These are phyloP conservation scores for Pseudomyrmex pallidus DNA, from an alignment of 1,140 invertebrate species.

Conservation along the genomic window DNA sequence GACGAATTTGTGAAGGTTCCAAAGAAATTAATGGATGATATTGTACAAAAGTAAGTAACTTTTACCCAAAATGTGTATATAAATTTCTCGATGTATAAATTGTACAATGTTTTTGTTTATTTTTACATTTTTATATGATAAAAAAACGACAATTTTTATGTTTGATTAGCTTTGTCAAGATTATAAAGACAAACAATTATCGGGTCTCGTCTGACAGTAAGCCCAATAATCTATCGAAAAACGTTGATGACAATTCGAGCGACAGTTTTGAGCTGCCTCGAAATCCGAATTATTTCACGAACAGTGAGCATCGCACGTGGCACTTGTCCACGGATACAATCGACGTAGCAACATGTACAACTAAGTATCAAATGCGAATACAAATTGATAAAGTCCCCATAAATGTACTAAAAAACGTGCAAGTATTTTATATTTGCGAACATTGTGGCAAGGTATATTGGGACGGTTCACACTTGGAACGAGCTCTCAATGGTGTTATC, in stretches of 20 bases:
- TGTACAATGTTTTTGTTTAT: neutral
- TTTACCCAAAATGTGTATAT: neutral
- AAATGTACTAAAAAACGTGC: slow-evolving; percentile 83
- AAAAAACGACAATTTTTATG: slow-evolving; percentile 3
- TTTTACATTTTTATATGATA: slow-evolving; percentile 1
- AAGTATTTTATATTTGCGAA: slow-evolving; percentile 87
- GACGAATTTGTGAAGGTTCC: slow-evolving; percentile 86
- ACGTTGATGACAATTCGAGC: neutral
- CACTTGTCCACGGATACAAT: slow-evolving; percentile 76
- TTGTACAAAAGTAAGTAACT: slow-evolving; percentile 74
- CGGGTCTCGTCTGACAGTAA: slow-evolving; percentile 6
- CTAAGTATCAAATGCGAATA: slow-evolving; percentile 82
- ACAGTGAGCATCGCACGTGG: slow-evolving; percentile 74
- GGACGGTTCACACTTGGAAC: slow-evolving; percentile 87
- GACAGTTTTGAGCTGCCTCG: slow-evolving; percentile 5
- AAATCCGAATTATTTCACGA: neutral
- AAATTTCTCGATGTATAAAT: neutral
- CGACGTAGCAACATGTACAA: slow-evolving; percentile 79
- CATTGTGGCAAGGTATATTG: slow-evolving; percentile 89
- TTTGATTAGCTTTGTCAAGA: slow-evolving; percentile 56
- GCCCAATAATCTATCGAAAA: neutral
- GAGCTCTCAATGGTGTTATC: slow-evolving; percentile 79
- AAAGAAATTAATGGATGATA: slow-evolving; percentile 82
- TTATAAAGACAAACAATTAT: slow-evolving; percentile 52
- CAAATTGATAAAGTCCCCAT: slow-evolving; percentile 85